Base-by-base conservation (phyloP, 1,140 invertebrate genomes). In the Brachionus rotundiformis region DNA sequence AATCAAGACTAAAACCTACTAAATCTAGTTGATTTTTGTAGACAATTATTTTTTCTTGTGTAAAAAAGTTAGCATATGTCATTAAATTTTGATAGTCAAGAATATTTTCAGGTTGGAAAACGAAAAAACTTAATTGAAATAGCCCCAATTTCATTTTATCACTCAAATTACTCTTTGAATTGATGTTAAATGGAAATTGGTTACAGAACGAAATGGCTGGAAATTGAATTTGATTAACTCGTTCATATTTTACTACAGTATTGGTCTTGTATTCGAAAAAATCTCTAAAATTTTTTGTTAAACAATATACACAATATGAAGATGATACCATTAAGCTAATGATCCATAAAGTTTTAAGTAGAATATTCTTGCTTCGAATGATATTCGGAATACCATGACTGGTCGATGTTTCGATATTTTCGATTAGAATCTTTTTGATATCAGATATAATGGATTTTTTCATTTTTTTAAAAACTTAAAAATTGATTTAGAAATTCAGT, bases 351-450 rank as follows among this genome's bases (percentile, higher is more conserved):
- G 31, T 27, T 31, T 65, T 65, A 0, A 65, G 13, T 11, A 65
- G 13, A 29, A 29, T 31, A 23, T n/a, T 65, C 31, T 33, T 33
- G 31, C 25, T 65, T 16, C 61, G 25, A 16, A 65, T n/a, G n/a
- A 33, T 33, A 10, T 65, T 65, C 8, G 61, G 61, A n/a, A 65
- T 31, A n/a, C 61, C 61, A n/a, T 65, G 61, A 13, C 25, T 65
- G 0, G 61, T 65, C 5, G 27, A 31, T 29, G 61, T 27, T 29
- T 65, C 61, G 31, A 65, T 16, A 31, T 31, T 29, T 11, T 65
- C 61, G 29, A 33, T 29, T 23, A 65, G 13, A 23, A 29, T 65
- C n/a, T 25, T 5, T 54, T 54, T 54, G 8, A 54, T 23, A 10
- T 54, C 19, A 25, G 47, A 54, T 7, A 23, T 19, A 19, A 19